phyloP scores from a whole-genome alignment of 2,797 vertebrate species.

The Diglossa cyanea region DNA sequence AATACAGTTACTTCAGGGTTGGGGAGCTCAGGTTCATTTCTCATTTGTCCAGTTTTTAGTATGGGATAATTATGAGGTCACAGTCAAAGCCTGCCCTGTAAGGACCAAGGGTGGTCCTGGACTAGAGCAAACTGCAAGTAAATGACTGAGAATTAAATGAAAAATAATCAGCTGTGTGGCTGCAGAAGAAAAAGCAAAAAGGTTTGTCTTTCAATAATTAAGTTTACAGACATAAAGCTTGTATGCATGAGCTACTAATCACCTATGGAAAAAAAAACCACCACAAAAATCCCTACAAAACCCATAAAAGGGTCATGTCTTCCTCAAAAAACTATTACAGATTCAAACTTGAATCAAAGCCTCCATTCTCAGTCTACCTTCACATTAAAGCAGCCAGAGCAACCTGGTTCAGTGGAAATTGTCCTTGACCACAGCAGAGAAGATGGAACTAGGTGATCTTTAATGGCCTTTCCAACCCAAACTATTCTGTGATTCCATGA shows the following conservation, averaged over 20 bases:
- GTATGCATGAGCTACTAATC: not conserved
- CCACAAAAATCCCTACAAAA: not conserved
- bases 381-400: not conserved
- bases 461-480: not conserved
- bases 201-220: not conserved
- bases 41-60: not conserved
- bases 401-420: not conserved
- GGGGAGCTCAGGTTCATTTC: not conserved
- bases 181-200: not conserved
- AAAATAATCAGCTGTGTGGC: not conserved
- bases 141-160: not conserved
- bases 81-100: not conserved
- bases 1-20: not conserved
- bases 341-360: not conserved
- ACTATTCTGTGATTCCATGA: not conserved
- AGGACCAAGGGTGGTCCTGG: not conserved
- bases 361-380: not conserved
- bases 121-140: not conserved
- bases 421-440: not conserved
- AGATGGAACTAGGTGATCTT: not conserved
- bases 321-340: not conserved
- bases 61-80: not conserved
- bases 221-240: not conserved
- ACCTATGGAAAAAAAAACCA: not conserved
- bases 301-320: rapidly evolving